Evolutionary conservation across 1,140 invertebrate genomes (phyloP), one percentile per base, ranked within the genome.

Genomic region (Magallana gigas): DNA sequence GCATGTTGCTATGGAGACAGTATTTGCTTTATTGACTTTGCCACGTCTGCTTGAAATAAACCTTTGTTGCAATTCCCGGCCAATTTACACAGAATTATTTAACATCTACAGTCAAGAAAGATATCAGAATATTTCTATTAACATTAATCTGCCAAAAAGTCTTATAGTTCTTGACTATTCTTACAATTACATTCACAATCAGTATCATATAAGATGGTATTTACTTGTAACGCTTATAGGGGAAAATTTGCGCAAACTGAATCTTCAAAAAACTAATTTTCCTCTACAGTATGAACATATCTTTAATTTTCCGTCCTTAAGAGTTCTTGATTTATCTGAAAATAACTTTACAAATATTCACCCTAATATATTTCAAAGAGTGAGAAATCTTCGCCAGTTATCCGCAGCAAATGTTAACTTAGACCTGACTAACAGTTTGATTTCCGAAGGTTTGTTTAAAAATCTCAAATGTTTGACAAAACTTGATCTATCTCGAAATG

Each of bases 281-380:
- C 60, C 60, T 16, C 11, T n/a, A 18, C 7, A 7, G 14, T 16
- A 64, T 18, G 14, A n/a, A 16, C 1, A 64, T 18, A 6, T n/a
- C 16, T 64, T 64, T 16, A 18, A 64, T 64, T 64, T 64, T 64
- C 60, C 60, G 60, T 64, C 60, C 7, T 64, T 64, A 64, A 64
- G 18, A 18, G 6, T 16, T 64, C 60, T 64, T 64, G 60, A 64
- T 16, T 16, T 64, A 64, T 64, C 60, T 1, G 60, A 14, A 16
- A 64, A 64, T 64, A 16, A 64, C 7, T 64, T 64, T 64, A 8
- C 18, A n/a, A 64, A 64, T 64, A 18, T 64, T 14, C 60, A 64
- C 14, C 6, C 60, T 5, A 18, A 64, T 64, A n/a, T 64, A 64
- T 64, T 64, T 18, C 60, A 64, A 7, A n/a, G 16, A 6, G 16